Percentiles rank a stretch among this genome's conserved stretches.
phyloP scores from a whole-genome alignment of 2,888 invertebrate genomes.

The Morpho helenor region DNA sequence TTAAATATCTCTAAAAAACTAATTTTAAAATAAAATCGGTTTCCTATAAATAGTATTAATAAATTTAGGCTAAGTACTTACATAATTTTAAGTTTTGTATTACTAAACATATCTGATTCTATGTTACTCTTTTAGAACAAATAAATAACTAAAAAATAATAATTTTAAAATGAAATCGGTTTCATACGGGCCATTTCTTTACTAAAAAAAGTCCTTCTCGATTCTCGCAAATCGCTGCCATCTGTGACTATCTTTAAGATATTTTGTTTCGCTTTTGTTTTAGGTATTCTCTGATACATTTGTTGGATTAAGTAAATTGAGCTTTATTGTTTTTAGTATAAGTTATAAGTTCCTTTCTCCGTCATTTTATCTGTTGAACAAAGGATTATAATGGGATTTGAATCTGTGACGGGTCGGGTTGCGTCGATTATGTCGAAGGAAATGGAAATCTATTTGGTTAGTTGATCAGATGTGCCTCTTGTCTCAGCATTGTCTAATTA shows the following conservation, averaged over 20 bases:
- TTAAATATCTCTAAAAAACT: too few species aligned
- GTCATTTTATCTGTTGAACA: conserved; percentile 6
- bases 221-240: too few species aligned
- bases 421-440: conserved; percentile 5
- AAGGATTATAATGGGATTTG: conserved; percentile 15
- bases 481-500: conserved; percentile 1
- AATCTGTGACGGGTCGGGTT: conserved; percentile 16
- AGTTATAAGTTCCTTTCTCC: conserved; percentile 1
- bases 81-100: too few species aligned
- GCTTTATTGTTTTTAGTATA: neutral
- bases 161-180: too few species aligned
- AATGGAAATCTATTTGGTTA: conserved; percentile 4
- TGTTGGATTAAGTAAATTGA: neutral
- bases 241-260: conserved; percentile 13
- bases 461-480: neutral
- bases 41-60: too few species aligned
- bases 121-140: too few species aligned
- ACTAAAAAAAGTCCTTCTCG: too few species aligned
- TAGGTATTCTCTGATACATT: conserved; percentile 7
- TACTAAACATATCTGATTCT: too few species aligned
- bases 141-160: too few species aligned
- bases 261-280: conserved; percentile 23
- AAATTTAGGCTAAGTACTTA: too few species aligned
- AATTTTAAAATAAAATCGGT: too few species aligned
- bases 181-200: too few species aligned